Evolutionary conservation across 2,888 invertebrate genomes (phyloP).

Genomic region (Drosophila dives): DNA sequence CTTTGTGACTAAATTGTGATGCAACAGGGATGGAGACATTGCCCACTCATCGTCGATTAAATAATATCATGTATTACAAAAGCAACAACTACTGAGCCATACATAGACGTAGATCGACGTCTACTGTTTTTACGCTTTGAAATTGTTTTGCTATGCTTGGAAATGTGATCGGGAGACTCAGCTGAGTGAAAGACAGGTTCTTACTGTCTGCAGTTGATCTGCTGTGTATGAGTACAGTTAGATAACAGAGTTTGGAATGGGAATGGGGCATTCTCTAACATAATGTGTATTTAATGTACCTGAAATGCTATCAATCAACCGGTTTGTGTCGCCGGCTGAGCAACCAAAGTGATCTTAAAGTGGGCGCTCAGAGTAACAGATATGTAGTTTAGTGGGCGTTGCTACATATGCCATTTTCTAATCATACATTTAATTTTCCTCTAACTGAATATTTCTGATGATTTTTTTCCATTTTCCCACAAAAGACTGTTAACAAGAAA

Average conservation of each 20-base stretch:
- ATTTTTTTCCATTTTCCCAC: background rate
- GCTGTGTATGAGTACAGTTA: slow-evolving; percentile 51
- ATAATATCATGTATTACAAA: slow-evolving; percentile 25
- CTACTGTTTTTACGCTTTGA: slow-evolving; percentile 15
- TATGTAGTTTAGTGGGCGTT: slow-evolving; percentile 15
- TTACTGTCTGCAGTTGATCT: slow-evolving; percentile 30
- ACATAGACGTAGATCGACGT: background rate
- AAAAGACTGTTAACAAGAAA: background rate
- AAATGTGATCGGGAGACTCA: slow-evolving; percentile 24
- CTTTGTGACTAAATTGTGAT: slow-evolving; percentile 1
- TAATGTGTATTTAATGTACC: slow-evolving; percentile 50
- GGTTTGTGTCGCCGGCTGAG: slow-evolving; percentile 31
- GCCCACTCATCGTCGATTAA: slow-evolving; percentile 8
- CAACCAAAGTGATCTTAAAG: background rate
- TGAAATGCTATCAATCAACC: slow-evolving; percentile 52
- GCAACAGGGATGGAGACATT: slow-evolving; percentile 7
- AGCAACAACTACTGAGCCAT: slow-evolving; percentile 20
- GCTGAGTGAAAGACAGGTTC: slow-evolving; percentile 46
- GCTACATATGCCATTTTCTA: background rate
- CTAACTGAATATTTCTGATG: background rate
- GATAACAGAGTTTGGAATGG: slow-evolving; percentile 54
- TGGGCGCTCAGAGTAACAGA: background rate
- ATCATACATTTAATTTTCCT: background rate
- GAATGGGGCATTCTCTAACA: slow-evolving; percentile 47
- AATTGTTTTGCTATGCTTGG: slow-evolving; percentile 26